Percentiles rank a stretch among this genome's conserved stretches.
Conservation (phyloP, 2,113 vertebrate species). For the Halichoerus grypus region DNA sequence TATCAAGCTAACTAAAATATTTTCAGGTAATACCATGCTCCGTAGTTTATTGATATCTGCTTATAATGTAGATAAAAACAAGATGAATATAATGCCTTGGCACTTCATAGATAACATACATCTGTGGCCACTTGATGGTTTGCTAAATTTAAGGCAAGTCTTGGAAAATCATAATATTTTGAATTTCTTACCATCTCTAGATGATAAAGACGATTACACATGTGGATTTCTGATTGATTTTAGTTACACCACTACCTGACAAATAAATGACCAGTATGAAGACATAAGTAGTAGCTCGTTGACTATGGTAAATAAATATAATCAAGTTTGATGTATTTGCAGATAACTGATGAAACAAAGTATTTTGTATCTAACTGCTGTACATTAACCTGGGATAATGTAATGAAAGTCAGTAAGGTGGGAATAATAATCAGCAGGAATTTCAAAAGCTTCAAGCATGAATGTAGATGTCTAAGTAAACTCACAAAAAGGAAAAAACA, state of each 20-base stretch:
- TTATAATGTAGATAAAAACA: neutral
- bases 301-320: neutral
- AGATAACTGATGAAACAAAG: neutral
- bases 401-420: neutral
- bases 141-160: neutral
- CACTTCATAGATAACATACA: neutral
- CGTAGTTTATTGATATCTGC: neutral
- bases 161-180: neutral
- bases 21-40: neutral
- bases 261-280: neutral
- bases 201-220: neutral
- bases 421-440: neutral
- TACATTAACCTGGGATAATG: neutral
- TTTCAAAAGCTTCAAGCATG: neutral
- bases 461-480: neutral
- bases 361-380: neutral
- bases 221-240: neutral
- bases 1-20: neutral
- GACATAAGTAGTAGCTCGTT: neutral
- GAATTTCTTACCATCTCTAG: neutral
- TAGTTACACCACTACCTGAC: no score
- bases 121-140: neutral
- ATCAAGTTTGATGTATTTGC: neutral
- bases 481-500: neutral
- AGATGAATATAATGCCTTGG: neutral